phyloP scores from a whole-genome alignment of 2,797 vertebrate species.

The Halcyon chelicuti region DNA sequence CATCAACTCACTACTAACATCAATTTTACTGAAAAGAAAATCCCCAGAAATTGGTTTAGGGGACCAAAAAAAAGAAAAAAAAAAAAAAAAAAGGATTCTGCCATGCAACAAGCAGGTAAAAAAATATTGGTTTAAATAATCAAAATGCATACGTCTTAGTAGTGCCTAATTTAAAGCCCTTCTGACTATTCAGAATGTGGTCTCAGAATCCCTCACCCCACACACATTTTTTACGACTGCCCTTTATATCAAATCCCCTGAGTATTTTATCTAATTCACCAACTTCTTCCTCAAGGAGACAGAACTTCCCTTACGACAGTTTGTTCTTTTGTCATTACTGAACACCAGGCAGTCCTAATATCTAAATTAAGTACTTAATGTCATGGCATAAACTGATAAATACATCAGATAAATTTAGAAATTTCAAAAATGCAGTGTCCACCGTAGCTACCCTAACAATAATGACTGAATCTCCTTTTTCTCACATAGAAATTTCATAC shows the following conservation, averaged over 20 bases:
- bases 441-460: background rate
- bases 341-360: background rate
- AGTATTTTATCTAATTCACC: background rate
- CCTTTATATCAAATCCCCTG: background rate
- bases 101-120: background rate
- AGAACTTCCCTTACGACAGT: background rate
- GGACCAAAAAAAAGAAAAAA: background rate
- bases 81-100: background rate
- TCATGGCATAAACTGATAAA: background rate
- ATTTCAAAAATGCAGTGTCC: background rate
- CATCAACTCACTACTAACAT: background rate
- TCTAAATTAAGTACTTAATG: background rate
- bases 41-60: background rate
- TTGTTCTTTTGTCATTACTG: background rate
- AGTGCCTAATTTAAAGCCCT: background rate
- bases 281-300: background rate
- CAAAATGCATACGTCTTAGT: background rate
- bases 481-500: background rate
- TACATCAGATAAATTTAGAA: background rate
- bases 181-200: background rate
- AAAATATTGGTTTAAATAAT: background rate
- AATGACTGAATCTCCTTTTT: background rate
- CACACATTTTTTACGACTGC: background rate
- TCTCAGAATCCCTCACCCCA: background rate
- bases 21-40: background rate